phyloP scores from a whole-genome alignment of 2,888 invertebrate genomes.

The Tachina grossa region DNA sequence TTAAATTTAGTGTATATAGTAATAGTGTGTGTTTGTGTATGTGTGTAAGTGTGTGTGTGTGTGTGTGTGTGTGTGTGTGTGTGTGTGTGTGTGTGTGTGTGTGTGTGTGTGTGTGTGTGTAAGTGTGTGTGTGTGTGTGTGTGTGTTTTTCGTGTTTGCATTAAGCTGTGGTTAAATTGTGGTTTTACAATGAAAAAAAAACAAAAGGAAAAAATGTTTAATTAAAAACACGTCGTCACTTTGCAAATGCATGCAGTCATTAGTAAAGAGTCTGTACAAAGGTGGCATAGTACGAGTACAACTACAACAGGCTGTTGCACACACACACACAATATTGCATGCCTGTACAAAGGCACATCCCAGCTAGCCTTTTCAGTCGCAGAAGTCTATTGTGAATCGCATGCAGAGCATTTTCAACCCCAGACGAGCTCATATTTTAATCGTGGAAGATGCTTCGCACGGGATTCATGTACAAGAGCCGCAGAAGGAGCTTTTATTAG shows the following conservation, averaged over 20 bases:
- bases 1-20: not conserved
- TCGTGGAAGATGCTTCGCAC: too few species aligned
- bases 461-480: too few species aligned
- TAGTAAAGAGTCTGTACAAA: slow-evolving; percentile 53
- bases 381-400: too few species aligned
- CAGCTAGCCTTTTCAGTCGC: too few species aligned
- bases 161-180: slow-evolving; percentile 44
- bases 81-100: too few species aligned
- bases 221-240: slow-evolving; percentile 65
- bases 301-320: slow-evolving; percentile 27
- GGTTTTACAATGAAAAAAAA: slow-evolving; percentile 37
- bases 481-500: too few species aligned
- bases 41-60: too few species aligned
- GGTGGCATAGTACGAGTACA: slow-evolving; percentile 33
- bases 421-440: too few species aligned
- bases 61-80: too few species aligned
- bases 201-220: slow-evolving; percentile 49
- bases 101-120: not conserved
- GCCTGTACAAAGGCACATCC: not conserved
- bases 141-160: not conserved
- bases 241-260: slow-evolving; percentile 54
- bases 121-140: not conserved
- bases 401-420: too few species aligned
- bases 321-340: slow-evolving; percentile 6
- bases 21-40: not conserved